Evolutionary conservation across 2,113 vertebrate species (phyloP).

Genomic region (Meleagris gallopavo): DNA sequence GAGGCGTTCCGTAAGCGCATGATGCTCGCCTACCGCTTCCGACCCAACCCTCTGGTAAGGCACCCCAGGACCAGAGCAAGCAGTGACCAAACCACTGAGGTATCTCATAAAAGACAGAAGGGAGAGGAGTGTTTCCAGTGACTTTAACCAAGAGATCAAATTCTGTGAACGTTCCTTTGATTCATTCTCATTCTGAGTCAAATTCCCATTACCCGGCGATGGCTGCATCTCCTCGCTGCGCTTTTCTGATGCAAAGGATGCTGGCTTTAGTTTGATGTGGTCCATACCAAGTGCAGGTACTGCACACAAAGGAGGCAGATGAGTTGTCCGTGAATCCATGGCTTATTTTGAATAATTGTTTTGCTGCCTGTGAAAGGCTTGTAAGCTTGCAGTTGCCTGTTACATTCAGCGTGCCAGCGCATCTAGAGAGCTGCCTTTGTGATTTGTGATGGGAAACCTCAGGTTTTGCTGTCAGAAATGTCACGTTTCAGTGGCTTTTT

Average conservation of each 20-base stretch:
- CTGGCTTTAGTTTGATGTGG: background rate
- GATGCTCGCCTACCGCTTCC: conserved; percentile 98
- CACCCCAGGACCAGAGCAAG: background rate
- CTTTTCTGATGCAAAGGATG: background rate
- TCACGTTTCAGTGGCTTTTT: background rate
- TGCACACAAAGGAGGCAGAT: background rate
- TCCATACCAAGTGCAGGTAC: background rate
- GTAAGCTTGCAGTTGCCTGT: background rate
- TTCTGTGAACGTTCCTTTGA: background rate
- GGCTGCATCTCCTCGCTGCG: background rate
- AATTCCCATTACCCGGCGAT: background rate
- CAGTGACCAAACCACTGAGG: fast-evolving
- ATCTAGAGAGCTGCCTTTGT: background rate
- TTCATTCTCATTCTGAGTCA: background rate
- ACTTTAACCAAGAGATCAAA: background rate
- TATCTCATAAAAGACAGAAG: background rate
- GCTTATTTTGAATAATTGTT: background rate
- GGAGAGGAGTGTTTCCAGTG: background rate
- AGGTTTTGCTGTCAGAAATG: background rate
- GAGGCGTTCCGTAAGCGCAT: conserved; percentile 97
- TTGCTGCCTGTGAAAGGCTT: background rate
- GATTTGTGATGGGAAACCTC: background rate
- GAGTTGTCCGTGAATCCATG: fast-evolving
- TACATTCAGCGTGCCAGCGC: background rate
- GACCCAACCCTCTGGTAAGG: conserved; percentile 93